Base-by-base conservation (phyloP, 2,113 vertebrate genomes). In the Urocitellus parryii region DNA sequence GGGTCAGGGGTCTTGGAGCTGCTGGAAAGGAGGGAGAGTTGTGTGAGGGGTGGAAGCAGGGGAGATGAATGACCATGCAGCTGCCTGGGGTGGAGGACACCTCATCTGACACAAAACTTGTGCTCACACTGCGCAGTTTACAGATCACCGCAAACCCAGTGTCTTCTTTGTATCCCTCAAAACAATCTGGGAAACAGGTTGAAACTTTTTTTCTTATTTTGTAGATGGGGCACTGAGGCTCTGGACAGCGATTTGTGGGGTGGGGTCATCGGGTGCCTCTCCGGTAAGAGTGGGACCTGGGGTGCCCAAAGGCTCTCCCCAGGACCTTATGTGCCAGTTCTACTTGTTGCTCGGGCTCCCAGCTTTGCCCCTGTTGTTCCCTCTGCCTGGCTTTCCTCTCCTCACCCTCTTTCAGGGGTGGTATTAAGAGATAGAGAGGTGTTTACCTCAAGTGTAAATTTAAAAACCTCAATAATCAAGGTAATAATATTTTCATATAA, bases 61-160 rank as follows among this genome's bases (percentile, higher is more conserved):
- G 16, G 61, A 65, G n/a, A 12, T 0, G 20, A 34, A 12, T 0
- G 20, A 34, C 14, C 13, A 0, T 0, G 16, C 5, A 27, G 4
- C 0, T 51, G 37, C 32, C 53, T 16, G 6, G 7, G 53, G 39
- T 8, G 14, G 20, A 32, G 27, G 22, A 56, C 16, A 3, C 2
- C 9, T 14, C 10, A 17, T 76, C 67, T 58, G 14, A 4, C 61
- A 17, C 32, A 32, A 70, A 89, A 42, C 25, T 42, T 8, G 25
- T 8, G 39, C 25, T 5, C 0, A 1, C 20, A 53, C 22, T 32
- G 67, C 42, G 68, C 53, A n/a, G 48, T 16, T 87, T 29, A 34
- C 8, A 14, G 18, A 29, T 20, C 61, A 24, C 58, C 58, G 80
- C 87, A 88, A 63, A 76, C 65, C 76, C 37, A 25, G 27, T 12